Evolutionary conservation across 2,797 vertebrate genomes (phyloP).

Genomic region (Phataginus tetradactyla): DNA sequence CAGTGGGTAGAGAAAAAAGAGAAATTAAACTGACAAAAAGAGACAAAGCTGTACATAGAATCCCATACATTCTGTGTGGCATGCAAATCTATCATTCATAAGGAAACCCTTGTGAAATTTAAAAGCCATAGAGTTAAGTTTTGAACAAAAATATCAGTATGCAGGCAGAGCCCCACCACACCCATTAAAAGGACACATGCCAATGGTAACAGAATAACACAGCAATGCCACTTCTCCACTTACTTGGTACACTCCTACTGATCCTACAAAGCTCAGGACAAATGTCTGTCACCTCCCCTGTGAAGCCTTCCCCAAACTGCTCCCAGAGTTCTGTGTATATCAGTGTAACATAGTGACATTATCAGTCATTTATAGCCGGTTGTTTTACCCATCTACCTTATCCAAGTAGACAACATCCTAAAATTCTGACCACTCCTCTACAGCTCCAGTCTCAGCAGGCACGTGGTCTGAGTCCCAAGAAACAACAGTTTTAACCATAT

Average conservation of each 20-base stretch:
- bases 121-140: not conserved
- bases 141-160: not conserved
- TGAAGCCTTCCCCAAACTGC: not conserved
- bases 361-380: not conserved
- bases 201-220: not conserved
- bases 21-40: slow-evolving; percentile 9
- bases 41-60: not conserved
- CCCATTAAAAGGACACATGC: not conserved
- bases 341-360: not conserved
- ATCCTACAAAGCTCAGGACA: not conserved
- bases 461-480: slow-evolving; percentile 31
- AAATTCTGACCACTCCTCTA: slow-evolving; percentile 45
- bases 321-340: not conserved
- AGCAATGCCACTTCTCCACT: not conserved
- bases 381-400: not conserved
- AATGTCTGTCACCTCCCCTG: not conserved
- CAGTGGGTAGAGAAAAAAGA: not conserved
- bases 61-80: not conserved
- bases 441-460: slow-evolving; percentile 44
- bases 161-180: not conserved
- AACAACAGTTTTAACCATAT: slow-evolving; percentile 7
- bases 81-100: not conserved
- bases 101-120: not conserved
- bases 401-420: slow-evolving; percentile 37
- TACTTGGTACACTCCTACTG: not conserved